These are phyloP conservation scores for Cosmorhoe ocellata DNA, from an alignment of 2,888 invertebrate species.

Conservation along the genomic window DNA sequence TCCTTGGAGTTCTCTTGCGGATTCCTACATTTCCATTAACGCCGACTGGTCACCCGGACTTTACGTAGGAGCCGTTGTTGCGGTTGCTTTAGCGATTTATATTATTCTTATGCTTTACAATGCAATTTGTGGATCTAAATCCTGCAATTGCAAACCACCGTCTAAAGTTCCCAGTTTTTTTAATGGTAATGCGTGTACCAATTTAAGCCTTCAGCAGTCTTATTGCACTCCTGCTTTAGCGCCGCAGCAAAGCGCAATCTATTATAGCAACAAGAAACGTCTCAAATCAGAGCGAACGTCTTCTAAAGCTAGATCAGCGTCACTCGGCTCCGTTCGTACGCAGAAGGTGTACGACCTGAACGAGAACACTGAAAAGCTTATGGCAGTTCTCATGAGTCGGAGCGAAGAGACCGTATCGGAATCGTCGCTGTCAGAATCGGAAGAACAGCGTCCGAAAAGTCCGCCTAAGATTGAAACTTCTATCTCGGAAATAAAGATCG, in stretches of 20 bases:
- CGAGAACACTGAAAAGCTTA: slow-evolving; percentile 64
- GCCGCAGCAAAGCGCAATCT: slow-evolving; percentile 46
- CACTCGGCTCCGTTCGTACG: slow-evolving; percentile 49
- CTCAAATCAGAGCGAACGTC: slow-evolving; percentile 23
- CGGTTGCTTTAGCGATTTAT: slow-evolving; percentile 54
- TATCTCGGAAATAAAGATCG: slow-evolving; percentile 59
- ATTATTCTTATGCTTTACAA: slow-evolving; percentile 60
- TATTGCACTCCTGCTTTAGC: slow-evolving; percentile 52
- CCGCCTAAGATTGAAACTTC: slow-evolving; percentile 66
- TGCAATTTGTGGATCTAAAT: slow-evolving; percentile 49
- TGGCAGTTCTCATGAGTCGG: slow-evolving; percentile 62
- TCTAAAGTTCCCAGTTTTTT: slow-evolving; percentile 20
- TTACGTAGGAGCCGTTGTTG: slow-evolving; percentile 53
- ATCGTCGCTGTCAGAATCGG: slow-evolving; percentile 6
- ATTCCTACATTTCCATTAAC: slow-evolving; percentile 53
- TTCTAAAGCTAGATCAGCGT: slow-evolving; percentile 47
- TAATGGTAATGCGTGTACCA: slow-evolving; percentile 46
- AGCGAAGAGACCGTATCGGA: slow-evolving; percentile 44
- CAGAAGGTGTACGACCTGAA: slow-evolving; percentile 69
- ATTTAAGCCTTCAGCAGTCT: slow-evolving; percentile 41
- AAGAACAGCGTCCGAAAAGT: slow-evolving; percentile 41
- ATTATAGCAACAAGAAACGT: slow-evolving; percentile 42
- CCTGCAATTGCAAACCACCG: slow-evolving; percentile 47
- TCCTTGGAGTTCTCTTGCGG: slow-evolving; percentile 54
- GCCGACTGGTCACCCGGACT: slow-evolving; percentile 59